phyloP scores from a whole-genome alignment of 2,888 invertebrate genomes.

The Hirtodrosophila duncani region DNA sequence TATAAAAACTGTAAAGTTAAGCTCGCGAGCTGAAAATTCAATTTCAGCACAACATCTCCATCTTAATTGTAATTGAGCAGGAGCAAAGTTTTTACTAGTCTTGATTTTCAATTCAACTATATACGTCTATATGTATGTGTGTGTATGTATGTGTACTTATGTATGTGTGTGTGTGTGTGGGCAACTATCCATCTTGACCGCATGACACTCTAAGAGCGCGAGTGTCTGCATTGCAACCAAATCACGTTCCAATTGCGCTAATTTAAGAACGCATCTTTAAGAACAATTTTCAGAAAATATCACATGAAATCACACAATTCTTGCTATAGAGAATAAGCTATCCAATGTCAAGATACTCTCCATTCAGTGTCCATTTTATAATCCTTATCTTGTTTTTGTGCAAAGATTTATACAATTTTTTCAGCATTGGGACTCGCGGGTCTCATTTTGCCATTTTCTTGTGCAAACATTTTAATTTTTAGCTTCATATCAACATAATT shows the following conservation, averaged over 20 bases:
- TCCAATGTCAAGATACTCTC: too few relatives aligned
- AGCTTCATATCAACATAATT: too few relatives aligned
- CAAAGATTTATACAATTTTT: too few relatives aligned
- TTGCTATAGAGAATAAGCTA: too few relatives aligned
- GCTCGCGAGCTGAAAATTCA: constrained; percentile 58
- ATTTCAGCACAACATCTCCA: constrained; percentile 69
- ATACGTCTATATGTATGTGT: constrained; percentile 20
- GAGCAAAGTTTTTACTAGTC: constrained; percentile 61
- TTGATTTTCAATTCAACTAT: constrained; percentile 64
- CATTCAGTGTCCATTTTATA: too few relatives aligned
- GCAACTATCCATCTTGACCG: too few relatives aligned
- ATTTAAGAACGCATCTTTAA: constrained; percentile 55
- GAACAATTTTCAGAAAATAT: constrained; percentile 4
- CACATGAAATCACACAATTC: constrained; percentile 7
- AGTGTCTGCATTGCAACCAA: constrained; percentile 26
- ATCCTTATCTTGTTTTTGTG: too few relatives aligned
- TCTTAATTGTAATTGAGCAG: constrained; percentile 74
- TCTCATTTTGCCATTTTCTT: too few relatives aligned
- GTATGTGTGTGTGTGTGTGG: too few relatives aligned
- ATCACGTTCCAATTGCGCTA: constrained; percentile 55
- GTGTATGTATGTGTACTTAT: not conserved
- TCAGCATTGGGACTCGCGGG: too few relatives aligned
- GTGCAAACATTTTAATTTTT: too few relatives aligned
- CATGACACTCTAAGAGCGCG: too few relatives aligned
- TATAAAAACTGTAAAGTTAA: constrained; percentile 19